Evolutionary conservation across 2,888 invertebrate species (phyloP).

Genomic region (Calliopum simillimum): DNA sequence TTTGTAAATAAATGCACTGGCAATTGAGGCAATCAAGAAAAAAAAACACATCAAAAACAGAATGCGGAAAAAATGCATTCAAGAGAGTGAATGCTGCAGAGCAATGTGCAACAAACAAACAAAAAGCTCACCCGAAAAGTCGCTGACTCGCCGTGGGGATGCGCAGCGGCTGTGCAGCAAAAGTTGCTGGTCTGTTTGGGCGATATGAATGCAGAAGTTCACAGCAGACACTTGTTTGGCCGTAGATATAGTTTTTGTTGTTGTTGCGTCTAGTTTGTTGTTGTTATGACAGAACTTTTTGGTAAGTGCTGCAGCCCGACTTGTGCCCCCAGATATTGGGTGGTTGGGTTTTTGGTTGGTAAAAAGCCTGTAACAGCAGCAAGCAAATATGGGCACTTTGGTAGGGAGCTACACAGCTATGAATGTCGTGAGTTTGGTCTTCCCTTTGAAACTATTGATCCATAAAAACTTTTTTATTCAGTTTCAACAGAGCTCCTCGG

Average conservation of each 20-base stretch:
- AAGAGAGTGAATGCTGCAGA: background rate
- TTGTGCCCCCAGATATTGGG: conserved; percentile 24
- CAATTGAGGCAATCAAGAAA: background rate
- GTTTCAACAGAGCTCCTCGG: conserved; percentile 39
- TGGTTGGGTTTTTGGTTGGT: background rate
- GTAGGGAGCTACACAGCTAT: too few relatives aligned
- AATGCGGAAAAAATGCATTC: background rate
- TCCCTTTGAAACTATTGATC: too few relatives aligned
- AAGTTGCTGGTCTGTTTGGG: background rate
- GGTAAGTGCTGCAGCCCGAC: conserved; percentile 6
- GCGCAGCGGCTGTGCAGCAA: conserved; percentile 1
- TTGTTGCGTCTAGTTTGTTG: conserved; percentile 20
- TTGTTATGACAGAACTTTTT: conserved; percentile 11
- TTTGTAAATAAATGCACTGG: background rate
- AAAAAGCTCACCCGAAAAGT: background rate
- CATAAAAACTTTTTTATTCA: conserved; percentile 24
- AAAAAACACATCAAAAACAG: background rate
- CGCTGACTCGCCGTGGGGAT: conserved; percentile 34
- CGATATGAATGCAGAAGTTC: background rate
- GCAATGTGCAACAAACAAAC: background rate
- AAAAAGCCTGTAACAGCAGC: too few relatives aligned
- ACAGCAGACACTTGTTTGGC: conserved; percentile 23
- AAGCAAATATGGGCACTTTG: too few relatives aligned
- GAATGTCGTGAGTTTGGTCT: too few relatives aligned
- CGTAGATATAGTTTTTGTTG: conserved; percentile 8